Base-by-base conservation (phyloP, 2,888 invertebrate species). In the Synergus umbraculus region DNA sequence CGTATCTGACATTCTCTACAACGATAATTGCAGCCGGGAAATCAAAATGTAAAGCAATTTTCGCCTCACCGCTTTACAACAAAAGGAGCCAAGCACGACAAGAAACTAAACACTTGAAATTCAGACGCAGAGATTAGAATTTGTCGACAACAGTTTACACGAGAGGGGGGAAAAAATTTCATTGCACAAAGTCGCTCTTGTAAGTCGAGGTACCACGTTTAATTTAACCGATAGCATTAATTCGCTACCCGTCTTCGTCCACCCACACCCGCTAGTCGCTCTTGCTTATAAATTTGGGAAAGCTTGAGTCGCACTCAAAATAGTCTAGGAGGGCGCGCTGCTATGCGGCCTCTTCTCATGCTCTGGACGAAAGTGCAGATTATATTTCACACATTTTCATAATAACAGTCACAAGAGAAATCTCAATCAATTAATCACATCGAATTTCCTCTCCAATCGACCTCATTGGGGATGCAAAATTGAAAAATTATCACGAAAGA, bases 211-310 rank as follows among this genome's bases (percentile, higher is more conserved):
- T 80, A 79, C 81, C 83, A 81, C 82, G 87, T 89, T 88, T 88
- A 88, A 89, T 89, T 87, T 88, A 88, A 90, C 86, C 87, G 80
- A 80, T 81, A 79, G 82, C 86, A 90, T 91, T 89, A 89, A 91
- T 91, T 89, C 86, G 84, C 80, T 85, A 84, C 81, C 84, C 86
- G 82, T 85, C 86, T 83, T 85, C 81, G 80, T 84, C 87, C 88
- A 86, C 88, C 87, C 86, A 87, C 88, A 84, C 85, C 82, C 76
- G 64, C 69, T 76, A 79, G 79, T 80, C 78, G 83, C 82, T 85
- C 85, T 87, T 85, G 88, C 87, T 89, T 91, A 90, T 91, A 91
- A 91, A 91, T 91, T 91, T 89, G 89, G 86, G 89, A 88, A 91
- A 90, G 87, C 88, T 85, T 84, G 85, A 87, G 85, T 86, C 85